phyloP scores from a whole-genome alignment of 2,113 vertebrate species.

The Genyomyrus donnyi region DNA sequence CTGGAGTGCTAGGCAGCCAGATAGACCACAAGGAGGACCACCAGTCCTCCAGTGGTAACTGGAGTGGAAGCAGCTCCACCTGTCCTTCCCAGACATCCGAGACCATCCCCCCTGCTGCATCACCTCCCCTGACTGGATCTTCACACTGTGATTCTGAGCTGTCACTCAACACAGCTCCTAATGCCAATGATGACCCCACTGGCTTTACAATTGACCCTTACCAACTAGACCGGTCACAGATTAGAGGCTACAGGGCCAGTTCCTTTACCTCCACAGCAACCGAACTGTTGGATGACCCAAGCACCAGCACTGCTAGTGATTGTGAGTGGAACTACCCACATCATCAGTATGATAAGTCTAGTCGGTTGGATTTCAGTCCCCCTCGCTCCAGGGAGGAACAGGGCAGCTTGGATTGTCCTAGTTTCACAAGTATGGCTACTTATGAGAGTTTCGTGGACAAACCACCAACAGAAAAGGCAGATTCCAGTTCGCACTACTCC shows the following conservation, averaged over 20 bases:
- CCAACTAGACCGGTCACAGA: slow-evolving; percentile 65
- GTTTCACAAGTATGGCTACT: slow-evolving; percentile 77
- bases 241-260: slow-evolving; percentile 80
- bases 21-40: slow-evolving; percentile 96
- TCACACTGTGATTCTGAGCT: slow-evolving; percentile 97
- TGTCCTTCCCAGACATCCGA: slow-evolving; percentile 97
- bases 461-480: slow-evolving; percentile 71
- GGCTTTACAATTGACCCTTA: slow-evolving; percentile 82
- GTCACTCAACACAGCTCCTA: slow-evolving; percentile 85
- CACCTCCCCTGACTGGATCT: slow-evolving; percentile 91
- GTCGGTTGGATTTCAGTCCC: slow-evolving; percentile 76
- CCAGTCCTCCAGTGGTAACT: slow-evolving; percentile 96
- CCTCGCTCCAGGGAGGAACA: slow-evolving; percentile 66
- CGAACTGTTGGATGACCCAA: slow-evolving; percentile 87
- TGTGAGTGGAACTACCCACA: slow-evolving; percentile 95
- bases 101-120: slow-evolving; percentile 90
- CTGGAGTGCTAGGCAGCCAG: slow-evolving; percentile 81
- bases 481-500: slow-evolving; percentile 76
- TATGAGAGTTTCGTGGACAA: slow-evolving; percentile 80
- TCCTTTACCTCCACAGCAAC: slow-evolving; percentile 94
- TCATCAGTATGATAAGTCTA: slow-evolving; percentile 80
- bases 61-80: slow-evolving; percentile 95
- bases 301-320: slow-evolving; percentile 88
- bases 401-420: slow-evolving; percentile 64
- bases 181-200: slow-evolving; percentile 77